phyloP scores from a whole-genome alignment of 1,140 invertebrate species.

The Zeugodacus cucurbitae region DNA sequence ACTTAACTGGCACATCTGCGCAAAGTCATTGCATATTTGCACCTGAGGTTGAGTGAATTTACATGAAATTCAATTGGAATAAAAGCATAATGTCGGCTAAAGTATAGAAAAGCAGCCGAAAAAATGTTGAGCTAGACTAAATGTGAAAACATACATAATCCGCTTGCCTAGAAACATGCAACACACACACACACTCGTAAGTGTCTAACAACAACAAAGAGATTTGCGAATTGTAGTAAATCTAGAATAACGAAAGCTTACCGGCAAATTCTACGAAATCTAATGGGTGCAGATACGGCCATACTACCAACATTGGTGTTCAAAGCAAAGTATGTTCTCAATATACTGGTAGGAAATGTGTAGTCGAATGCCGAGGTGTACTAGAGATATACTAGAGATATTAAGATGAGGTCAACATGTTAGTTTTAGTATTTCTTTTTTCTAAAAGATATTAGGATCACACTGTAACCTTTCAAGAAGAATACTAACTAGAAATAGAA shows the following conservation, averaged over 20 bases:
- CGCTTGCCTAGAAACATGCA: background rate
- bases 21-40: background rate
- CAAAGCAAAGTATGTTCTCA: no score
- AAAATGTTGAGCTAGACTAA: background rate
- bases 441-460: no score
- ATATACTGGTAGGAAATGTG: no score
- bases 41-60: background rate
- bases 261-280: background rate
- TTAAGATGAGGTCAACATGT: no score
- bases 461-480: no score
- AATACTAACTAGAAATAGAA: no score
- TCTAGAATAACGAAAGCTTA: background rate
- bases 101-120: background rate
- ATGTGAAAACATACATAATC: background rate
- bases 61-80: constrained; percentile 1
- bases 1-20: background rate
- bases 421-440: no score
- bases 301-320: background rate
- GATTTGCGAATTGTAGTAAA: background rate
- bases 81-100: background rate
- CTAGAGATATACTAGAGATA: no score
- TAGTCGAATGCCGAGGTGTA: no score
- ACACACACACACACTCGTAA: background rate
- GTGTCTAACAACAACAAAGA: background rate
- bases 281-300: background rate